Evolutionary conservation across 2,888 invertebrate species (phyloP), one percentile per base, ranked within the genome.

Genomic region (Agrotis ipsilon): DNA sequence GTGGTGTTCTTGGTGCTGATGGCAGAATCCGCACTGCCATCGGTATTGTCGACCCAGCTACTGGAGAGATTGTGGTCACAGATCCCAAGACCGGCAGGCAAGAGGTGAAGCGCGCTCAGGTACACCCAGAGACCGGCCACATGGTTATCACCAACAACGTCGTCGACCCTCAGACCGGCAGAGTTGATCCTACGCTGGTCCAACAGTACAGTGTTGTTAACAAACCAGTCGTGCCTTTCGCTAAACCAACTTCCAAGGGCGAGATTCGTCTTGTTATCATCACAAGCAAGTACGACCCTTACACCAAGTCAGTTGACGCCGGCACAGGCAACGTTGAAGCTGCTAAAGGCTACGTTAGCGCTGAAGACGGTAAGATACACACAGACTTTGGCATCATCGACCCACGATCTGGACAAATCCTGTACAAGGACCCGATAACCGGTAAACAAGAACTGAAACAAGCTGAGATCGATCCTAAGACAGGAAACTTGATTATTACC

Each of bases 401-500:
- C 83, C 95, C 96, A 3, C 93, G 97, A 90, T 97, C 97, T 6
- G 97, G 97, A 5, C 96, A 96, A 81, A 96, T 93, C 87, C 94
- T 93, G 76, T 96, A 97, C 65, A 97, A 96, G 55, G 97, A 97
- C 87, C 97, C 97, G 9, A 83, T 94, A 11, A 97, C 97, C 59
- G 97, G 97, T 39, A 97, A 97, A 86, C 97, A 97, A 82, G 97
- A 97, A 84, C 91, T 97, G 9, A 97, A 97, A 76, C 97, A 97
- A 87, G 97, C 97, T 1, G 96, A 97, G 73, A 93, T 97, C 21
- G 97, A 97, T 85, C 96, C 97, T 24, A 94, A 96, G 72, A 97
- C 97, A 3, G 97, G 97, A 80, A 97, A 96, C 86, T 95, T 97
- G 51, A 93, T 97, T 52, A 93, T 97, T 16, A 97, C 96, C 3